Conservation (phyloP, 2,888 invertebrate genomes). For the Meiosimyza decipiens region DNA sequence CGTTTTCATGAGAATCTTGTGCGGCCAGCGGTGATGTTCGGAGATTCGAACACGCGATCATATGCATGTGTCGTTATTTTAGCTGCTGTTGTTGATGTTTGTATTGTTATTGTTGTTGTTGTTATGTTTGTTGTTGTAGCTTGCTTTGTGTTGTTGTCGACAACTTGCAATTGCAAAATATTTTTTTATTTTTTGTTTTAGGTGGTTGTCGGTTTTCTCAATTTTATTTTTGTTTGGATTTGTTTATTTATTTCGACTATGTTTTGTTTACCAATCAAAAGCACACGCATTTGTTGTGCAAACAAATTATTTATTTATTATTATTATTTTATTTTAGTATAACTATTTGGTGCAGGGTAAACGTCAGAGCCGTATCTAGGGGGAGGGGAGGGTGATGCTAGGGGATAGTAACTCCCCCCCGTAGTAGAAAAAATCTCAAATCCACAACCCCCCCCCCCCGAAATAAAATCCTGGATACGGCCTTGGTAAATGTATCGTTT, state of each 20-base stretch:
- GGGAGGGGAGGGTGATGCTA: too few relatives aligned
- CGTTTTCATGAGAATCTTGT: too few relatives aligned
- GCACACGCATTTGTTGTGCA: constrained; percentile 30
- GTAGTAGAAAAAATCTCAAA: too few relatives aligned
- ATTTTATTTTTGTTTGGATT: constrained; percentile 5
- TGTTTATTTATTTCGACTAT: constrained; percentile 10
- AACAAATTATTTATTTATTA: constrained; percentile 13
- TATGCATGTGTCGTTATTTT: constrained; percentile 1
- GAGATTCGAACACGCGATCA: neutral
- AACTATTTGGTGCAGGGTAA: too few relatives aligned
- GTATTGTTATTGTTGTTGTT: constrained; percentile 16
- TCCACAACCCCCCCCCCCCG: too few relatives aligned
- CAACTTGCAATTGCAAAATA: constrained; percentile 12
- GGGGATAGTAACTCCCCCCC: too few relatives aligned
- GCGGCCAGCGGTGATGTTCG: neutral
- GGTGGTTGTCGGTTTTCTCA: too few relatives aligned
- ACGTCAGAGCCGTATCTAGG: too few relatives aligned
- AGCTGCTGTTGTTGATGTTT: neutral
- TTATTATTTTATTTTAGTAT: neutral
- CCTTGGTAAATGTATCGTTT: too few relatives aligned
- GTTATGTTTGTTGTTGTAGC: neutral
- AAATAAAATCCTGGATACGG: too few relatives aligned
- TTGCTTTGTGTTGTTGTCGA: too few relatives aligned
- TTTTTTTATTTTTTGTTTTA: constrained; percentile 2
- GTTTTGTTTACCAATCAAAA: constrained; percentile 41